Evolutionary conservation across 2,888 invertebrate species (phyloP), one percentile per base, ranked within the genome.

Genomic region (Lasioglossum malachurum): DNA sequence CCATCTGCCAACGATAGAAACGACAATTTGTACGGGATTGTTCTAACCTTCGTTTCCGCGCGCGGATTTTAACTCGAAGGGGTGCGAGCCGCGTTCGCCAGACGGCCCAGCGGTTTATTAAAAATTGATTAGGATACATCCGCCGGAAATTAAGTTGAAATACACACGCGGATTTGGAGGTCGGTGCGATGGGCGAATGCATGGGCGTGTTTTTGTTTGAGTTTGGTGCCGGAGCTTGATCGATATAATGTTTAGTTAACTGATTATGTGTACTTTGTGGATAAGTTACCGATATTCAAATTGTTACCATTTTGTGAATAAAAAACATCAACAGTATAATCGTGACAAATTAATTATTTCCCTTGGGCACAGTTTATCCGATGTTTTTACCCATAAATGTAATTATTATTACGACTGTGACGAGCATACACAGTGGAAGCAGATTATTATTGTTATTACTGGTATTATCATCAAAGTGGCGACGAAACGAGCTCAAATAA

Each of bases 1-100:
- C 82, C 49, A 53, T 35, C 77, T 73, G 23, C n/a, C 53, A 71
- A 64, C 75, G 85, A 85, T 85, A 69, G 75, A 80, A 85, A 85
- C 57, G 85, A 85, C 76, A 80, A 85, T 85, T 85, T 80, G 75
- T 49, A 57, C 27, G 76, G 53, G 80, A 85, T 85, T 85, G 86
- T 75, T 67, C 85, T 53, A 73, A 44, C 75, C 76, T 84, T 85
- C 75, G 75, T 85, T 31, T 35, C 57, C 16, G n/a, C 8, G 38
- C n/a, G 46, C 76, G 41, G 80, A 75, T 85, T 85, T 85, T 76
- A 85, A 85, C 76, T 76, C 79, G 46, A 31, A 8, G 23, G 67
- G 2, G 31, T 44, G 31, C 44, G 1, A 53, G 41, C 57, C 3
- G 4, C 38, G 27, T 35, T 60, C 64, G 71, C n/a, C 69, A 75